Base-by-base conservation (phyloP, 2,113 vertebrate genomes). In the Melanostigma gelatinosum region DNA sequence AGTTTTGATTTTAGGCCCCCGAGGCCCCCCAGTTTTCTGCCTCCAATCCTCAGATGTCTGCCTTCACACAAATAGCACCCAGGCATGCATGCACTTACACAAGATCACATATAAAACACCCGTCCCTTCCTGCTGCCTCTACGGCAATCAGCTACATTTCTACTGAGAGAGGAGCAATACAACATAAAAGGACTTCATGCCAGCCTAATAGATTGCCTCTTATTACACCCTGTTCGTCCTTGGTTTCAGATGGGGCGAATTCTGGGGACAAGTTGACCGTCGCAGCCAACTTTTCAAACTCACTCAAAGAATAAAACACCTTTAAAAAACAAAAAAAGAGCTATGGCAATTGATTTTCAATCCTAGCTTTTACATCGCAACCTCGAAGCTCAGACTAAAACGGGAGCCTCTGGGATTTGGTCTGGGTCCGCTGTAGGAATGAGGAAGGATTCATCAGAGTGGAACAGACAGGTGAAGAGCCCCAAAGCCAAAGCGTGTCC, bases 381-480 rank as follows among this genome's bases (percentile, higher is more conserved):
- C 40, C 27, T 77, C 40, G 75, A 66, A 70, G 38, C 24, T 74
- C 52, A 66, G 69, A 81, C 50, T 64, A 62, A 71, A 88, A 50
- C 34, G 0, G 10, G 5, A 54, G 65, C 62, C 69, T 69, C 57
- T 74, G 67, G 69, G 72, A 48, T 75, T 67, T 29, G 22, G 64
- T 72, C 72, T 89, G 65, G 24, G 63, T 72, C 77, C 86, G 64
- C 42, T 13, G 29, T 12, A 52, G 36, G 73, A 78, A 62, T 54
- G 61, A 81, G 46, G 48, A 64, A 55, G 29, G 24, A 77, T 73
- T 77, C 75, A 84, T 83, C 66, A 2, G 72, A 82, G 67, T 79
- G 82, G 75, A 89, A 89, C 40, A 75, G 74, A 82, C 82, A 75
- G 84, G 65, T 77, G 67, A 87, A 81, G 52, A 80, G 58, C 58